These are phyloP conservation scores for Polypedilum vanderplanki DNA, from an alignment of 1,140 invertebrate species.

Conservation along the genomic window DNA sequence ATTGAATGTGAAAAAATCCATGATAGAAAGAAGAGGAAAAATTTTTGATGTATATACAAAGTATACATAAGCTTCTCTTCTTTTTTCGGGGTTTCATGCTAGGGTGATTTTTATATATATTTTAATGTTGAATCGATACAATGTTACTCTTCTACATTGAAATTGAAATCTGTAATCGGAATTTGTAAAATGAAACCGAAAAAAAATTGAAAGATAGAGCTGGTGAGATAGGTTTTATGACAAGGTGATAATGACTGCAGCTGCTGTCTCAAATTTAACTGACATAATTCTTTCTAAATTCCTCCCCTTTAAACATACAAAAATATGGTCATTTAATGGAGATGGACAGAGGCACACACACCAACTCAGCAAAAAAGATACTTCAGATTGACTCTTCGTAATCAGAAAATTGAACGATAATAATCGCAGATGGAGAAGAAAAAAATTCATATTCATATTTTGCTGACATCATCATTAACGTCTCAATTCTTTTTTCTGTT, in stretches of 20 bases:
- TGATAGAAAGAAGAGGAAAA: background rate
- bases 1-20: too few relatives aligned
- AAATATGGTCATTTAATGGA: background rate
- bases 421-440: background rate
- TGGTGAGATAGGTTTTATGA: background rate
- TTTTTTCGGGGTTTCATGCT: background rate
- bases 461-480: conserved; percentile 28
- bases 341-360: conserved; percentile 1
- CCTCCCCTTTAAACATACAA: background rate
- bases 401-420: conserved; percentile 6
- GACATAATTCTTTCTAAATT: background rate
- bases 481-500: background rate
- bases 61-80: too few relatives aligned
- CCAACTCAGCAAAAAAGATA: background rate
- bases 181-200: conserved; percentile 19
- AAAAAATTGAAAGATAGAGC: background rate
- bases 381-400: background rate
- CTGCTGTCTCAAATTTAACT: background rate
- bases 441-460: background rate
- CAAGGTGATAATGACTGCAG: conserved; percentile 10
- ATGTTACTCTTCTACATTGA: background rate
- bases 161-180: conserved; percentile 10
- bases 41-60: background rate
- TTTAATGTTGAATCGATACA: background rate
- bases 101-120: conserved; percentile 4